Percentiles rank a stretch among this genome's conserved stretches.
These are phyloP conservation scores for Chaenodraco wilsoni DNA, from an alignment of 2,797 vertebrate genomes.

Conservation along the genomic window DNA sequence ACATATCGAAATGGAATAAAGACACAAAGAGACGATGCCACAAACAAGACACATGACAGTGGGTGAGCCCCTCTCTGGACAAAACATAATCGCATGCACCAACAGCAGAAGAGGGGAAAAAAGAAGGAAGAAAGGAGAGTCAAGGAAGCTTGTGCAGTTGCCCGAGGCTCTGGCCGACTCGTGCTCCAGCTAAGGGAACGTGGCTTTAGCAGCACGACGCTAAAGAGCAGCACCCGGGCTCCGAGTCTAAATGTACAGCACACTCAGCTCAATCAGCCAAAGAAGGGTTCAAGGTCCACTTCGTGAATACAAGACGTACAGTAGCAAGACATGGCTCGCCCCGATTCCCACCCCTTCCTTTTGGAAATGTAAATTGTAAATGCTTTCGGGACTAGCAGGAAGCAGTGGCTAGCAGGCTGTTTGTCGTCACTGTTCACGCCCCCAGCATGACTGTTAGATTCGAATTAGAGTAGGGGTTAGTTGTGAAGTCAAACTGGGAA, in stretches of 20 bases:
- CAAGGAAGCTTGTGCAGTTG: conserved; percentile 89
- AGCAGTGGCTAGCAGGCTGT: conserved; percentile 70
- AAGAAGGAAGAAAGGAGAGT: conserved; percentile 85
- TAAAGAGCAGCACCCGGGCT: conserved; percentile 73
- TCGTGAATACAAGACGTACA: conserved; percentile 68
- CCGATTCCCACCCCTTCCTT: conserved; percentile 66
- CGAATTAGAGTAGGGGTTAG: conserved; percentile 81
- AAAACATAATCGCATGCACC: conserved; percentile 83
- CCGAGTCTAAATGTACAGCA: conserved; percentile 72
- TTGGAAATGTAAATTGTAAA: conserved; percentile 43
- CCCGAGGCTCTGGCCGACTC: conserved; percentile 86
- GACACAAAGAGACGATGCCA: conserved; percentile 75
- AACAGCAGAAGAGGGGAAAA: conserved; percentile 79
- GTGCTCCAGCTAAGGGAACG: conserved; percentile 81
- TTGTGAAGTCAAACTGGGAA: conserved; percentile 84
- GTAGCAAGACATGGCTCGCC: conserved; percentile 74
- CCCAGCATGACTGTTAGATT: conserved; percentile 80
- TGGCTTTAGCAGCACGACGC: conserved; percentile 69
- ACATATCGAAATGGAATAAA: conserved; percentile 67
- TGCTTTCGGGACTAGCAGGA: conserved; percentile 64
- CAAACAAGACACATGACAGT: conserved; percentile 81
- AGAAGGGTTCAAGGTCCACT: conserved; percentile 68
- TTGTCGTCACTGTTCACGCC: conserved; percentile 66
- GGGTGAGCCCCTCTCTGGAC: conserved; percentile 76
- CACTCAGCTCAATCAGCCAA: conserved; percentile 77